These are phyloP conservation scores for Lateolabrax maculatus DNA, from an alignment of 2,797 vertebrate species.

Conservation along the genomic window DNA sequence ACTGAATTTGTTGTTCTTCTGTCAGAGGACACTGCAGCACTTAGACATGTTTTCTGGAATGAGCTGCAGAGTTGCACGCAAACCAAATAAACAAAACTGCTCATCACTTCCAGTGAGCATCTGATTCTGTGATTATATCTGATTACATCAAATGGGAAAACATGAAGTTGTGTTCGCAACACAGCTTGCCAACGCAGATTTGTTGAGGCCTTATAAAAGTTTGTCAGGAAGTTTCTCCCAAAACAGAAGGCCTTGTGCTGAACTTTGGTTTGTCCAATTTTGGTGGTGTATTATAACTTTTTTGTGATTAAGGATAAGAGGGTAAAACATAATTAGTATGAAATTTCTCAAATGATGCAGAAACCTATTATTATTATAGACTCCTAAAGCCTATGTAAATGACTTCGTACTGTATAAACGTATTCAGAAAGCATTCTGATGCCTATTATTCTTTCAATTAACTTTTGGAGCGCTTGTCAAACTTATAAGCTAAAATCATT, in stretches of 20 bases:
- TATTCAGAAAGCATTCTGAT: slow-evolving; percentile 39
- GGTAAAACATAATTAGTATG: slow-evolving; percentile 23
- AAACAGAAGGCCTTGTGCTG: slow-evolving; percentile 20
- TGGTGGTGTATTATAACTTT: background rate
- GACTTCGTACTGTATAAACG: slow-evolving; percentile 27
- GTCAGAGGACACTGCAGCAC: slow-evolving; percentile 22
- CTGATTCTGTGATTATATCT: slow-evolving; percentile 36
- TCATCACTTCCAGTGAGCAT: slow-evolving; percentile 40
- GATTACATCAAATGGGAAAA: slow-evolving; percentile 45
- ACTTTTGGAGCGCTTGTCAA: slow-evolving; percentile 53
- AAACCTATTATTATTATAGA: slow-evolving; percentile 35
- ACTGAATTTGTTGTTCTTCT: slow-evolving; percentile 21
- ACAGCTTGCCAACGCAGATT: slow-evolving; percentile 26
- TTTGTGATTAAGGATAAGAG: background rate
- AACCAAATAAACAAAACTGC: slow-evolving; percentile 20
- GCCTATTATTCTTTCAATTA: slow-evolving; percentile 63
- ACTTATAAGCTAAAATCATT: slow-evolving; percentile 38
- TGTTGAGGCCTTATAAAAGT: background rate
- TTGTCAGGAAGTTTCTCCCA: slow-evolving; percentile 23
- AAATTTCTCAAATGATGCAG: slow-evolving; percentile 28
- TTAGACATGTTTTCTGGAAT: slow-evolving; percentile 40
- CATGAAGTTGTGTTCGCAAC: slow-evolving; percentile 2
- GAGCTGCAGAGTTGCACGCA: slow-evolving; percentile 27
- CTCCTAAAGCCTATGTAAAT: slow-evolving; percentile 43
- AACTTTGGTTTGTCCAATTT: slow-evolving; percentile 2